A percentile compares a stretch with the other conserved stretches of the same genome.
Conservation (phyloP, 2,113 vertebrate genomes). For the Amia ocellicauda region DNA sequence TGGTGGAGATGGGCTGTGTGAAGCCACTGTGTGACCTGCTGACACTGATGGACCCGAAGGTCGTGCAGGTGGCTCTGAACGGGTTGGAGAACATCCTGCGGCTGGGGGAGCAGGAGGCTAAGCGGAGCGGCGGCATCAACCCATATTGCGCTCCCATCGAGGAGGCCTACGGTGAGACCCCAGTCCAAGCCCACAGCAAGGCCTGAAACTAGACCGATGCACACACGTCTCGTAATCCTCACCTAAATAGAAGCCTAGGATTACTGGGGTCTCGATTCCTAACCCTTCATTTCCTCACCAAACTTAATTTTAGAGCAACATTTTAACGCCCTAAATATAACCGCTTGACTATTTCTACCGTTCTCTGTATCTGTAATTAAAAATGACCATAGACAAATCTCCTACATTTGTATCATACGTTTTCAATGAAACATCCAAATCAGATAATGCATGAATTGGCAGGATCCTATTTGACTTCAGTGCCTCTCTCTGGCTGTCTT, state of each 20-base stretch:
- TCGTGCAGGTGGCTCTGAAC: conserved; percentile 93
- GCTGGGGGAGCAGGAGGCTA: conserved; percentile 92
- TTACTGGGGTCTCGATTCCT: no score
- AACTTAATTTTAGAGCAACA: neutral
- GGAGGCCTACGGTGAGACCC: conserved; percentile 87
- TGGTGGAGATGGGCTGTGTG: conserved; percentile 93
- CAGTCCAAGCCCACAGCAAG: neutral
- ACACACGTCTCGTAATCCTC: no score
- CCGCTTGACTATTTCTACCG: conserved; percentile 6
- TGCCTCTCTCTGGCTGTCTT: conserved; percentile 27
- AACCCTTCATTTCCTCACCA: no score
- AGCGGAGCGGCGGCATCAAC: conserved; percentile 88
- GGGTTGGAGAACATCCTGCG: conserved; percentile 94
- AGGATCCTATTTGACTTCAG: no score
- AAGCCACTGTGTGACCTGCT: conserved; percentile 96
- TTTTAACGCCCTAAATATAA: neutral
- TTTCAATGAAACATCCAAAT: no score
- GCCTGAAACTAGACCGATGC: no score
- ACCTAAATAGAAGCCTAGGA: no score
- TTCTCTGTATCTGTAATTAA: no score
- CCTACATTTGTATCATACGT: no score
- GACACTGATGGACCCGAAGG: conserved; percentile 97
- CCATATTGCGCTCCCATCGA: conserved; percentile 95
- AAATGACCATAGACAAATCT: no score
- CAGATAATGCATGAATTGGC: no score